These are phyloP conservation scores for Tapirus terrestris DNA, from an alignment of 2,113 vertebrate species.

Conservation along the genomic window DNA sequence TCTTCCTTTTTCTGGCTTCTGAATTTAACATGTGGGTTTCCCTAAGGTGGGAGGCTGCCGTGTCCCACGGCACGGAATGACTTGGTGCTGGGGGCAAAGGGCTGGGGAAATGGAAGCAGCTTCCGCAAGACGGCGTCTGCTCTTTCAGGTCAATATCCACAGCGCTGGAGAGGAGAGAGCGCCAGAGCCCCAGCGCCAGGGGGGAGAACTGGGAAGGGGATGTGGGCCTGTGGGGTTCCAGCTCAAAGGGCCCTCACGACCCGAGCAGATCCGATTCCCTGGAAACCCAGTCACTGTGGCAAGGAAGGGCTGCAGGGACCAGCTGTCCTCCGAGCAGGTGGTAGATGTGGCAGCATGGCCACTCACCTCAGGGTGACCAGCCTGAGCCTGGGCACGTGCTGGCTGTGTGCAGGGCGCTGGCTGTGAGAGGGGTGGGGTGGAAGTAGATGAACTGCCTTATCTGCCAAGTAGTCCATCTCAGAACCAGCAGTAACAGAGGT, in stretches of 20 bases:
- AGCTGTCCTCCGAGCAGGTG: not conserved
- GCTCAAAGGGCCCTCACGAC: no score
- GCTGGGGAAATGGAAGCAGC: not conserved
- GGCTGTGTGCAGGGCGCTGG: not conserved
- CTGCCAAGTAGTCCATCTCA: not conserved
- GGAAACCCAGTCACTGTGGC: fast-evolving
- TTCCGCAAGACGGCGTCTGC: fast-evolving
- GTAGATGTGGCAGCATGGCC: not conserved
- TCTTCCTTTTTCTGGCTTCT: not conserved
- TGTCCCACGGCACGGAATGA: fast-evolving
- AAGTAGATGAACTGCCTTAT: fast-evolving
- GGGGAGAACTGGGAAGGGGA: fast-evolving
- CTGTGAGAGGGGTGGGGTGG: no score
- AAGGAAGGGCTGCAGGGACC: not conserved
- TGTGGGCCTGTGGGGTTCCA: not conserved
- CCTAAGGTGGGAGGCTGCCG: fast-evolving
- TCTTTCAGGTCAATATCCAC: not conserved
- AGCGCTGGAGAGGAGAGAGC: no score
- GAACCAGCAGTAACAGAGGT: not conserved
- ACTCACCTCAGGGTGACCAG: not conserved
- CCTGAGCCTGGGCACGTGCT: not conserved
- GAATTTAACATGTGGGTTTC: no score
- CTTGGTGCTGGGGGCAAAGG: not conserved
- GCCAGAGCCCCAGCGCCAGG: not conserved
- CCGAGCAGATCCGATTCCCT: fast-evolving